phyloP scores from a whole-genome alignment of 2,113 vertebrate species.

The Gila orcuttii region DNA sequence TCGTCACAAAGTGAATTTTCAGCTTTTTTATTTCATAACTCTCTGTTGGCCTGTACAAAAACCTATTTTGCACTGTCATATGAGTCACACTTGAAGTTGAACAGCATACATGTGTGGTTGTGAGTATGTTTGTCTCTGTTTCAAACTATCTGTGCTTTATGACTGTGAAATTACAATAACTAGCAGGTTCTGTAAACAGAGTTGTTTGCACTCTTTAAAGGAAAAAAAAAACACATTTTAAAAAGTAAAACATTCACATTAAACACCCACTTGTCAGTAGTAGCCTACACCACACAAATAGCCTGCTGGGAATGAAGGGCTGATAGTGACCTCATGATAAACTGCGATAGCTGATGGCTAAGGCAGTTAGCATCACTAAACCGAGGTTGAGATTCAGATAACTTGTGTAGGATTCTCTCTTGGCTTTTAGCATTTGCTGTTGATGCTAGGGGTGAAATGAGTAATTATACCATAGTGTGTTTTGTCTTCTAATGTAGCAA shows the following conservation, averaged over 20 bases:
- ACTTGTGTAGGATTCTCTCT: neutral
- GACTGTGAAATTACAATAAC: constrained; percentile 49
- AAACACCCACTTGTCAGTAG: constrained; percentile 45
- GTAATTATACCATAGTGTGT: neutral
- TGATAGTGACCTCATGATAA: constrained; percentile 23
- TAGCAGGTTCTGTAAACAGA: constrained; percentile 62
- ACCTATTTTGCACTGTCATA: neutral
- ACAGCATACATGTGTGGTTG: neutral
- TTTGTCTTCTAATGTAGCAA: neutral
- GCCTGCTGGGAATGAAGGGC: constrained; percentile 26
- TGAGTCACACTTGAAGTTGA: neutral
- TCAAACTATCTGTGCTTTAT: constrained; percentile 60
- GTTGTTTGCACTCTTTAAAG: constrained; percentile 40
- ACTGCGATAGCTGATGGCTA: constrained; percentile 6
- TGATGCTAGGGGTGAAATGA: neutral
- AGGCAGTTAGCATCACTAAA: neutral
- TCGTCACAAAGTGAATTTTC: neutral
- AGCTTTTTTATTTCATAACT: constrained; percentile 15
- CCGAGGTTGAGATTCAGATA: neutral
- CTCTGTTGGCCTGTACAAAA: constrained; percentile 18
- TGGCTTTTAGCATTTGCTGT: constrained; percentile 1
- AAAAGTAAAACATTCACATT: constrained; percentile 60
- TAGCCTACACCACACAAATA: constrained; percentile 47
- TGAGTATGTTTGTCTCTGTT: constrained; percentile 24
- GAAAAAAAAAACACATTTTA: constrained; percentile 45